These are phyloP conservation scores for Ecliptopera silaceata DNA, from an alignment of 2,888 invertebrate genomes.

Conservation along the genomic window DNA sequence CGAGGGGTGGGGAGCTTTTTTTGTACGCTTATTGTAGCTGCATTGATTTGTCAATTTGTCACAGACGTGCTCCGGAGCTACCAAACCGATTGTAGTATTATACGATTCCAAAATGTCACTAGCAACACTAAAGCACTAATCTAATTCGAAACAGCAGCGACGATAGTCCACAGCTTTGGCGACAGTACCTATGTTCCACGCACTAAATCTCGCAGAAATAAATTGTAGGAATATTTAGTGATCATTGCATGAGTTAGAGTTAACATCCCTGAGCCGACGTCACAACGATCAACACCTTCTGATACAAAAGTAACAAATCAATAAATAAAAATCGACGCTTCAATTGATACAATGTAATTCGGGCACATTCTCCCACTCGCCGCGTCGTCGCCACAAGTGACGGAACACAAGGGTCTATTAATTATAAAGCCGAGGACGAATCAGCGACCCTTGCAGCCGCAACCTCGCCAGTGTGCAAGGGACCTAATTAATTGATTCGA, in stretches of 20 bases:
- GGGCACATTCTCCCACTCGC: background rate
- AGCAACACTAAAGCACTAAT: too few species aligned
- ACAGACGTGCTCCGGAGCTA: slow-evolving; percentile 6
- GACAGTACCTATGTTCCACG: too few species aligned
- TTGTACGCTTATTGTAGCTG: slow-evolving; percentile 35
- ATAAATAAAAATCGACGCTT: too few species aligned
- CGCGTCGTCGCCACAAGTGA: slow-evolving; percentile 1
- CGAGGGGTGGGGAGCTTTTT: slow-evolving; percentile 32
- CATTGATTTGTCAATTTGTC: slow-evolving; percentile 40
- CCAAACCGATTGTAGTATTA: background rate
- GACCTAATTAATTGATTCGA: slow-evolving; percentile 47
- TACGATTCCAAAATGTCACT: too few species aligned
- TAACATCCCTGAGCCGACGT: too few species aligned
- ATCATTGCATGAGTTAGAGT: too few species aligned
- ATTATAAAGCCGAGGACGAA: slow-evolving; percentile 34
- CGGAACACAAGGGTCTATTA: slow-evolving; percentile 32
- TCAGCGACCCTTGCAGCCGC: slow-evolving; percentile 24
- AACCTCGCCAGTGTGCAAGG: slow-evolving; percentile 25
- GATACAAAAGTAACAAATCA: too few species aligned
- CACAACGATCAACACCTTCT: too few species aligned
- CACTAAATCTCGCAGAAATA: too few species aligned
- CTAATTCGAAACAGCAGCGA: too few species aligned
- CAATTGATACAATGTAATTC: background rate
- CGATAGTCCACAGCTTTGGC: too few species aligned
- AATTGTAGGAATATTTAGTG: too few species aligned